A percentile compares a stretch with the other conserved stretches of the same genome.
Evolutionary conservation across 2,888 invertebrate species (phyloP).

Genomic region (Siphlonurus alternatus): DNA sequence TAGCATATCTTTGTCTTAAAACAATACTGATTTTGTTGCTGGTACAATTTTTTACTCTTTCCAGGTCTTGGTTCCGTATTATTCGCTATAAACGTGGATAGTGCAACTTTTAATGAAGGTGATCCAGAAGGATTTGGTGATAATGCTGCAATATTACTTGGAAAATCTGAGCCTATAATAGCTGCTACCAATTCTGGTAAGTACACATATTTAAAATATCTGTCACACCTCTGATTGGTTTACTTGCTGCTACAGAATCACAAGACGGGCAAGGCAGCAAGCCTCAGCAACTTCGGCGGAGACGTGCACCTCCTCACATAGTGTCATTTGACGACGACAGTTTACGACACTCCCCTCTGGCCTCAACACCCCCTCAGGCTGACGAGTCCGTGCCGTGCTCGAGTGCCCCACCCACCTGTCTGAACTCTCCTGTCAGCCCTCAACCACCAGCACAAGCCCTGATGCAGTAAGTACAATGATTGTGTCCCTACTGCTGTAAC

Average conservation of each 20-base stretch:
- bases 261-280: not conserved
- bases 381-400: not conserved
- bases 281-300: conserved; percentile 29
- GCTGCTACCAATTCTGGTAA: conserved; percentile 43
- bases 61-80: conserved; percentile 71
- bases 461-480: not conserved
- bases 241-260: too few species aligned
- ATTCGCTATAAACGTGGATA: conserved; percentile 85
- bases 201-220: conserved; percentile 7
- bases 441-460: not conserved
- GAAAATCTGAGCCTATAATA: conserved; percentile 47
- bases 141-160: conserved; percentile 13
- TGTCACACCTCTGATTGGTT: not conserved
- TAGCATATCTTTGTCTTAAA: too few species aligned
- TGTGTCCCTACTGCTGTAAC: too few species aligned
- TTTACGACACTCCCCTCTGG: not conserved
- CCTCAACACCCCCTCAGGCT: not conserved
- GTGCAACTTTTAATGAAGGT: conserved; percentile 53
- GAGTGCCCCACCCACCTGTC: conserved; percentile 44
- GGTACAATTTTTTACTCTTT: too few species aligned
- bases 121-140: conserved; percentile 15
- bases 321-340: conserved; percentile 50
- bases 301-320: conserved; percentile 43
- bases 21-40: too few species aligned
- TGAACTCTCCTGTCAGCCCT: conserved; percentile 36